Evolutionary conservation across 2,888 invertebrate species (phyloP).

Genomic region (Dynastes tityus): DNA sequence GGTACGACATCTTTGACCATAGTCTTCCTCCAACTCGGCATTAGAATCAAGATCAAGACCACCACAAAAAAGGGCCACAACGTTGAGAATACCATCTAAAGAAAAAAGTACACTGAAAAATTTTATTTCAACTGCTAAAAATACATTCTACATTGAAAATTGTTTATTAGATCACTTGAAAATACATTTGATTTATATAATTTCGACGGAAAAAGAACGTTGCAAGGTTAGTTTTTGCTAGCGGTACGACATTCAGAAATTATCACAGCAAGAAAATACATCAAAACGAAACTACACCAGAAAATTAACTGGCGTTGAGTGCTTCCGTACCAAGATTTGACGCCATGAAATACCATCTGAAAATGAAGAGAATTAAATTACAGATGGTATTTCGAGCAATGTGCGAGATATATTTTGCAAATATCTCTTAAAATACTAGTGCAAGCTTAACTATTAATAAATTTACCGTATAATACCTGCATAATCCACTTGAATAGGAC

Average conservation of each 20-base stretch:
- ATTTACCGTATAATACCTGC: constrained; percentile 55
- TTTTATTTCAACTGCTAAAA: background rate
- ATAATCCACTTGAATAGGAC: constrained; percentile 57
- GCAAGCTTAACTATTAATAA: background rate
- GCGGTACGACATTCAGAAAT: constrained; percentile 2
- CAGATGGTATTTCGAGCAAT: constrained; percentile 42
- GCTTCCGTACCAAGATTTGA: constrained; percentile 42
- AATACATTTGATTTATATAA: background rate
- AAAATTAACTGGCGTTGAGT: constrained; percentile 34
- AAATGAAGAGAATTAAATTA: constrained; percentile 35
- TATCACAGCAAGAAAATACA: constrained; percentile 12
- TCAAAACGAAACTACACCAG: constrained; percentile 24
- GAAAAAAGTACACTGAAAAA: constrained; percentile 13
- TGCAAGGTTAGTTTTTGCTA: background rate
- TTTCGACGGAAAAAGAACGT: background rate
- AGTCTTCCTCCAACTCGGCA: constrained; percentile 55
- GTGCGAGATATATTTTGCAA: no score
- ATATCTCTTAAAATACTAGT: background rate
- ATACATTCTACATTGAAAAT: background rate
- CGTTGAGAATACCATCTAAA: constrained; percentile 57
- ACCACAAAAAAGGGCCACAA: constrained; percentile 58
- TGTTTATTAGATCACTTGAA: background rate
- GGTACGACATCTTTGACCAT: constrained; percentile 56
- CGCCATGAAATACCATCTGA: constrained; percentile 48
- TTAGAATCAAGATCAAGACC: constrained; percentile 49